These are phyloP conservation scores for Erythrocercus mccallii DNA, from an alignment of 2,113 vertebrate species.

Conservation along the genomic window DNA sequence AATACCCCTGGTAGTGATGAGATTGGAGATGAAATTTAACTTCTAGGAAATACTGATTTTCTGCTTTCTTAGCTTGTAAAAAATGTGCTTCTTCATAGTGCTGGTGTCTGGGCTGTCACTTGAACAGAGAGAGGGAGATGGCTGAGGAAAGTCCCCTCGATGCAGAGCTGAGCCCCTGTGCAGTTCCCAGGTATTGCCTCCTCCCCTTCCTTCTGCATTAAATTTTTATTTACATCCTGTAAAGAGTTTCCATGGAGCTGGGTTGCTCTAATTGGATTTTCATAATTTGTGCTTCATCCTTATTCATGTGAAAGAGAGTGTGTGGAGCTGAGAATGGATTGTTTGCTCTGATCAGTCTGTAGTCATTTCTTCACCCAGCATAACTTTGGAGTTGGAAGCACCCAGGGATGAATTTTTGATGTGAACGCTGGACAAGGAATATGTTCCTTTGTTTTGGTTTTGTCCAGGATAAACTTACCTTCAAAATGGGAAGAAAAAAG, in stretches of 20 bases:
- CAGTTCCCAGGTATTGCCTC: neutral
- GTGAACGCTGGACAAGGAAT: neutral
- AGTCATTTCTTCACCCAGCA: neutral
- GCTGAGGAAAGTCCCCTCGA: neutral
- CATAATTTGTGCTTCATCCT: neutral
- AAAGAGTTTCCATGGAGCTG: neutral
- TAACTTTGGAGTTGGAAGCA: neutral
- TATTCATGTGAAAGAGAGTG: neutral
- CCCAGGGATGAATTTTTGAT: neutral
- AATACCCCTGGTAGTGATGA: neutral
- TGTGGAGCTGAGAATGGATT: neutral
- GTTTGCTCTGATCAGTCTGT: neutral
- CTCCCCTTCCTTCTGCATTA: neutral
- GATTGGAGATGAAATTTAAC: neutral
- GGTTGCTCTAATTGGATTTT: neutral
- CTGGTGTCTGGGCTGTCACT: neutral
- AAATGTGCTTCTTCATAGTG: neutral
- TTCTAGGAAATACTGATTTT: neutral
- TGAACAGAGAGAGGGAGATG: neutral
- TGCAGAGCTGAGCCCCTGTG: neutral
- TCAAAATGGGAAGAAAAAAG: neutral
- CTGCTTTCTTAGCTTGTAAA: neutral
- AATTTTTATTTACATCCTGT: neutral
- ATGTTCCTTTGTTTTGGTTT: neutral
- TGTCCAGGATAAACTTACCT: neutral